Conservation (phyloP, 2,113 vertebrate genomes). For the Corythaeola cristata region DNA sequence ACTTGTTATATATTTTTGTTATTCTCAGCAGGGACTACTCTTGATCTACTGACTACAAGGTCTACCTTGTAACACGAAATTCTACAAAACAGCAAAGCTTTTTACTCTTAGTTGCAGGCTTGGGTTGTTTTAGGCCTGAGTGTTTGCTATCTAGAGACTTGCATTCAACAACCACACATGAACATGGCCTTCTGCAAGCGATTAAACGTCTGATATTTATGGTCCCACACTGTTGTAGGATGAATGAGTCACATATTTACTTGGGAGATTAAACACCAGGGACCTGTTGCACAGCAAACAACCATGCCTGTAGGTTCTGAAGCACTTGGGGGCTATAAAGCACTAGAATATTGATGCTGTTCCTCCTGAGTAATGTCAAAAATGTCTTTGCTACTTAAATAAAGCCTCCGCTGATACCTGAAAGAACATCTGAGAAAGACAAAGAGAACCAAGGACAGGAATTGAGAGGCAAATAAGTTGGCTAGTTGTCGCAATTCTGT, state of each 20-base stretch:
- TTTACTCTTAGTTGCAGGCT: not conserved
- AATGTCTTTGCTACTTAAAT: constrained; percentile 24
- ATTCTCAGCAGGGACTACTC: not conserved
- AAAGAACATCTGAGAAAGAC: not conserved
- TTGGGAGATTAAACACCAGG: constrained; percentile 25
- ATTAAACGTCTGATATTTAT: constrained; percentile 49
- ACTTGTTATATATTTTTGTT: not conserved
- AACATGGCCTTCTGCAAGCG: not conserved
- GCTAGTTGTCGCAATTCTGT: not conserved
- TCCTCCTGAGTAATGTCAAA: constrained; percentile 31
- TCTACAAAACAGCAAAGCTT: not conserved
- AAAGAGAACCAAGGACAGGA: not conserved
- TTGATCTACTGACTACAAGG: not conserved
- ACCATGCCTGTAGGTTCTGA: not conserved
- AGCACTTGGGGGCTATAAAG: not conserved
- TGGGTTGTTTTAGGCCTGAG: not conserved
- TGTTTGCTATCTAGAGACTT: constrained; percentile 31
- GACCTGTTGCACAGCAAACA: not conserved
- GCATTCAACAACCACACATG: not conserved
- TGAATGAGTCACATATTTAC: constrained; percentile 69
- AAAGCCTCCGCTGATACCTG: not conserved
- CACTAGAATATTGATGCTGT: not conserved
- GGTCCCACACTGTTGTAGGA: constrained; percentile 12
- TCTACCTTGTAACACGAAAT: not conserved
- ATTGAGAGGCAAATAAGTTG: not conserved